Evolutionary conservation across 1,140 invertebrate genomes (phyloP), one percentile per base, ranked within the genome.

Genomic region (Megalopta genalis): DNA sequence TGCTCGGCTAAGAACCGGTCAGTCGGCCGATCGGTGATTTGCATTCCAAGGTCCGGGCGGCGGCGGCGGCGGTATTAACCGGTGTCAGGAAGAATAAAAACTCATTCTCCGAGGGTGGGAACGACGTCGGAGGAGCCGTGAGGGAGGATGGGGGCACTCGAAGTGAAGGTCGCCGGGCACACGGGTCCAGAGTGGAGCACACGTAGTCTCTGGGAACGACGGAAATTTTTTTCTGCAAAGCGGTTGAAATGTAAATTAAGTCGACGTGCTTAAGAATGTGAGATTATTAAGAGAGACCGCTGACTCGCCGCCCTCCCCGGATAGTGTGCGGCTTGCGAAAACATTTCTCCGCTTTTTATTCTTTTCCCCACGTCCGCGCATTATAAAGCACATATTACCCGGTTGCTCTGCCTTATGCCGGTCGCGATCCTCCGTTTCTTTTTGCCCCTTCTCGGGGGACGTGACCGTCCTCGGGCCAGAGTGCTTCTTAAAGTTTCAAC

Each of bases 181-280:
- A 12, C 10, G 37, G 63, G 49, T 79, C 66, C 63, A 49, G 25
- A 4, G 54, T 37, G 21, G 25, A 63, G 27, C 80, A 21, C 39
- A 59, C 64, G 59, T 39, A 77, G 42, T 79, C 73, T 71, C 85
- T 77, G 75, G 25, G 67, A 84, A 84, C 42, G 80, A 77, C 62
- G 77, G 77, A 84, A 83, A 84, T 82, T 76, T 83, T 87, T 84
- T 82, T 80, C 60, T 63, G 63, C 64, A 52, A 77, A 82, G 70
- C 80, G 86, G 82, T 89, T 86, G 87, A 90, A 90, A 87, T 89
- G 87, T 87, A 90, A 90, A 90, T 90, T 86, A 85, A 89, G 82
- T 88, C 87, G 66, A 80, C 76, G 87, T 82, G 86, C 82, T 89
- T 88, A 88, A 89, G 88, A 89, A 90, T 89, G 87, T 84, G 77